Percentiles rank a stretch among this genome's conserved stretches.
Conservation (phyloP, 2,113 vertebrate species). For the Xiphias gladius region DNA sequence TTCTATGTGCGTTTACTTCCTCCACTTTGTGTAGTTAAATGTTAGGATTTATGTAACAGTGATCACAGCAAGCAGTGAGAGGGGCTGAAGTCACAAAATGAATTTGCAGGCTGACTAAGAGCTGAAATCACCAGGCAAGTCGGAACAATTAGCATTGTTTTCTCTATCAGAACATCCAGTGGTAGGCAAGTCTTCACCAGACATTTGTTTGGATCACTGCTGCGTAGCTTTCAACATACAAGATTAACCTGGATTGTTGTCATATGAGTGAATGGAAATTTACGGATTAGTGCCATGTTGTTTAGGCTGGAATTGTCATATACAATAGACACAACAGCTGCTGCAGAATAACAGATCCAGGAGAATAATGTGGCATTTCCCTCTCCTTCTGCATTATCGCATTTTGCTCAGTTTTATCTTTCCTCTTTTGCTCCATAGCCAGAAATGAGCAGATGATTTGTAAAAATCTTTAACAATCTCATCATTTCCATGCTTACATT, state of each 20-base stretch:
- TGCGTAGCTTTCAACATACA: constrained; percentile 68
- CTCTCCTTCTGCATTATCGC: constrained; percentile 45
- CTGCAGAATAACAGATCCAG: constrained; percentile 67
- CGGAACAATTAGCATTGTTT: constrained; percentile 71
- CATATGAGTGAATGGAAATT: constrained; percentile 77
- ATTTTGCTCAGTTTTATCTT: constrained; percentile 27
- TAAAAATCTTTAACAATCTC: constrained; percentile 25
- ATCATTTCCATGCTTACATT: constrained; percentile 44
- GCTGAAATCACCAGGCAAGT: constrained; percentile 53
- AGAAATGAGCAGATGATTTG: constrained; percentile 41
- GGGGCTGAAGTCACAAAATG: constrained; percentile 54
- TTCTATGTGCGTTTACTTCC: constrained; percentile 76
- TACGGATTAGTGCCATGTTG: constrained; percentile 77
- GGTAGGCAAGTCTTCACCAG: constrained; percentile 40
- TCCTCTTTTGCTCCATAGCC: constrained; percentile 15
- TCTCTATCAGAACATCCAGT: constrained; percentile 48
- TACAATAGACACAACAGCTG: constrained; percentile 76
- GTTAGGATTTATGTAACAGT: constrained; percentile 76
- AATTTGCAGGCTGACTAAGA: constrained; percentile 51
- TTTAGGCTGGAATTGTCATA: constrained; percentile 80
- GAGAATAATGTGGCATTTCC: constrained; percentile 59
- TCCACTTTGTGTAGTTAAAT: constrained; percentile 76
- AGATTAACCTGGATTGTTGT: constrained; percentile 80
- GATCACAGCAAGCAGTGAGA: constrained; percentile 69
- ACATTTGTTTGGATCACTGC: constrained; percentile 71